phyloP scores from a whole-genome alignment of 2,888 invertebrate genomes.

The Lithophane ornitopus region DNA sequence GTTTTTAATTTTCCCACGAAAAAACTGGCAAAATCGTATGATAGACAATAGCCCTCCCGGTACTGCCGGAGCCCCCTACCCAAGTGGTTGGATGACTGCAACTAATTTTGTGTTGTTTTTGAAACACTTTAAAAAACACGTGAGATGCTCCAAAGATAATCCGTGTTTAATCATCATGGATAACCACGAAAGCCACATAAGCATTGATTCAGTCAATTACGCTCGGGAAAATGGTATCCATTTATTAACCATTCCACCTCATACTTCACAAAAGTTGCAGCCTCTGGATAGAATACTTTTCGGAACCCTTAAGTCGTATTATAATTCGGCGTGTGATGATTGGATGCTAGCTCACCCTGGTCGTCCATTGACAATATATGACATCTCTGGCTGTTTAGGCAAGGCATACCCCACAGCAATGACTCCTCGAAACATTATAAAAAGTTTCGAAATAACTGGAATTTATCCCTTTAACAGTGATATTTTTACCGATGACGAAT shows the following conservation, averaged over 20 bases:
- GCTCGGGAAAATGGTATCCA: constrained; percentile 1
- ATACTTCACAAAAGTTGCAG: too few relatives aligned
- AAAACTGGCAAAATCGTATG: constrained; percentile 5
- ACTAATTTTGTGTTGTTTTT: constrained; percentile 2
- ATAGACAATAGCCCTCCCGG: constrained; percentile 1
- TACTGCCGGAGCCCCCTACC: constrained; percentile 1
- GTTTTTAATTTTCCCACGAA: constrained; percentile 1
- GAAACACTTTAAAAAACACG: constrained; percentile 3
- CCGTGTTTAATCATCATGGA: constrained; percentile 5
- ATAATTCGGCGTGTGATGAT: constrained; percentile 1
- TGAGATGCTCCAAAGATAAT: not conserved
- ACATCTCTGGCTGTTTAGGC: constrained; percentile 3
- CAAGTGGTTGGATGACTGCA: constrained; percentile 11
- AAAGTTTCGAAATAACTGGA: constrained; percentile 4
- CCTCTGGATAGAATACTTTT: constrained; percentile 11
- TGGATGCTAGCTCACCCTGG: constrained; percentile 3
- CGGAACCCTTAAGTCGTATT: constrained; percentile 1
- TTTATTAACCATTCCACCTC: not conserved
- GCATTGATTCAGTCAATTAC: constrained; percentile 10
- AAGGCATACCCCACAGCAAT: constrained; percentile 4
- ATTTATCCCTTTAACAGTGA: too few relatives aligned
- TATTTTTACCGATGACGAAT: constrained; percentile 10
- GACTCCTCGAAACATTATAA: constrained; percentile 1
- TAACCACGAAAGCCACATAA: constrained; percentile 9
- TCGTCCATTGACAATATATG: not conserved